Conservation (phyloP, 2,888 invertebrate genomes). For the Dryadula phaetusa region DNA sequence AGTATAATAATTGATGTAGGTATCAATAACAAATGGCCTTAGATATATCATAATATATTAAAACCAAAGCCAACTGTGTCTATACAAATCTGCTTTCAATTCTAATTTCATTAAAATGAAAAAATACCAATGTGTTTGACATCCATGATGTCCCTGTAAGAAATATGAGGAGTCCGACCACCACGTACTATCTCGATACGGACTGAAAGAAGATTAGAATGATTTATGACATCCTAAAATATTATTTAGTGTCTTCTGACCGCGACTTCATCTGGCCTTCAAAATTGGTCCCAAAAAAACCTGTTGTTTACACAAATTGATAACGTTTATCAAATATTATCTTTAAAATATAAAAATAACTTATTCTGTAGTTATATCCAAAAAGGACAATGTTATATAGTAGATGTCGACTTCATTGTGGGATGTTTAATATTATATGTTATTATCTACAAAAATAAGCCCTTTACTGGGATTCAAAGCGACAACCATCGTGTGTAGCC, state of each 20-base stretch:
- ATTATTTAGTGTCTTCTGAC: background rate
- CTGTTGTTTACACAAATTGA: background rate
- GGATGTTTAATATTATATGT: too few species aligned
- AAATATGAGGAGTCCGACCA: background rate
- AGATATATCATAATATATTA: too few species aligned
- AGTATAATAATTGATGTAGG: too few species aligned
- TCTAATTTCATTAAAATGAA: too few species aligned
- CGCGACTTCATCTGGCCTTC: background rate
- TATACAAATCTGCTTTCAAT: too few species aligned
- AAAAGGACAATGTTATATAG: too few species aligned
- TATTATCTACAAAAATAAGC: too few species aligned
- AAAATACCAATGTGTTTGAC: too few species aligned
- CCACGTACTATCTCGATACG: constrained; percentile 12
- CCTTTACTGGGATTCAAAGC: background rate
- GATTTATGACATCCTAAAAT: constrained; percentile 12
- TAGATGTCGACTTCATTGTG: too few species aligned
- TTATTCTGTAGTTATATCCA: too few species aligned
- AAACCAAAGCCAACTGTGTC: too few species aligned
- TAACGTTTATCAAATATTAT: background rate
- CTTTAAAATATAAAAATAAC: background rate
- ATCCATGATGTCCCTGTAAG: background rate
- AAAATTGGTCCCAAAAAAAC: background rate
- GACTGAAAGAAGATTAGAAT: constrained; percentile 12
- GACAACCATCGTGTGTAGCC: background rate
- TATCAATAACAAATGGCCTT: too few species aligned